Conservation (phyloP, 2,113 vertebrate species). For the Rattus rattus region DNA sequence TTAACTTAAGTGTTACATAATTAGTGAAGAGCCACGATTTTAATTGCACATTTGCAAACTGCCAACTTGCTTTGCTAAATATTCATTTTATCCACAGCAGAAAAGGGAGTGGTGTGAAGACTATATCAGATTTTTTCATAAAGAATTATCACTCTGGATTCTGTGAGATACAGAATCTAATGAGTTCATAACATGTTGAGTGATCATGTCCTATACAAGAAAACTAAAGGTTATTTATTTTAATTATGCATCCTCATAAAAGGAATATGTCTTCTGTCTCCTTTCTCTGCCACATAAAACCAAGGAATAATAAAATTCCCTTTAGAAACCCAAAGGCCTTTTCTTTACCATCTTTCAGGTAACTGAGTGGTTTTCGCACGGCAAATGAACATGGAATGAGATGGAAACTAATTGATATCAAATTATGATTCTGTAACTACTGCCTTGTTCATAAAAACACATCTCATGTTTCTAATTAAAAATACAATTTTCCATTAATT, state of each 20-base stretch:
- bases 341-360: constrained; percentile 3
- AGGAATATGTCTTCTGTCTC: background rate
- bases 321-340: background rate
- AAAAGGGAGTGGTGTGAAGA: constrained; percentile 58
- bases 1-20: constrained; percentile 87
- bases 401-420: constrained; percentile 48
- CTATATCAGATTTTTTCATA: constrained; percentile 38
- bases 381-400: background rate
- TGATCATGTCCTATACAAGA: constrained; percentile 19
- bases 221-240: background rate
- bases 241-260: background rate
- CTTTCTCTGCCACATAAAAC: no score
- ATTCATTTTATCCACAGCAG: constrained; percentile 72
- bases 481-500: constrained; percentile 74
- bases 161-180: constrained; percentile 16
- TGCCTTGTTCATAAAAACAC: constrained; percentile 7
- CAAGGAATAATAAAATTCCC: background rate
- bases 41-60: constrained; percentile 88
- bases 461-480: constrained; percentile 62
- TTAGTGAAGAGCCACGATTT: constrained; percentile 86
- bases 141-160: background rate
- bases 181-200: background rate
- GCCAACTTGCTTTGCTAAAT: constrained; percentile 81
- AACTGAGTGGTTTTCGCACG: background rate
- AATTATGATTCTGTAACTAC: constrained; percentile 36